A percentile compares a stretch with the other conserved stretches of the same genome.
phyloP scores from a whole-genome alignment of 2,888 invertebrate genomes.

The Folsomia candida region DNA sequence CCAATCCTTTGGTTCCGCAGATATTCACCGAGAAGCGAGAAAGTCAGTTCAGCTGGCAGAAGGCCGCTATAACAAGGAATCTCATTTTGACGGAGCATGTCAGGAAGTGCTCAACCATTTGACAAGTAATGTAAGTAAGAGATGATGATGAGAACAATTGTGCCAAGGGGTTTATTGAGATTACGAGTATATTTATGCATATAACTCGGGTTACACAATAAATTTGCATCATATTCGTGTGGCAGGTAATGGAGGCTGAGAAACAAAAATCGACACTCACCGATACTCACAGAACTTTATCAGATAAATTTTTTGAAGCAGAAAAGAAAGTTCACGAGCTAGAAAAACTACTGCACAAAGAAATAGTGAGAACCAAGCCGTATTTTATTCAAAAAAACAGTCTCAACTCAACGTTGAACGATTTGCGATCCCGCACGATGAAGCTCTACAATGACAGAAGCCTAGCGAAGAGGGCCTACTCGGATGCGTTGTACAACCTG shows the following conservation, averaged over 20 bases:
- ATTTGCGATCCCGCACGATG: conserved; percentile 80
- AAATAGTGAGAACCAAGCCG: conserved; percentile 79
- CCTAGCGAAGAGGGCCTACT: conserved; percentile 76
- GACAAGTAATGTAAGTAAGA: conserved; percentile 71
- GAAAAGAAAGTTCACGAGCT: conserved; percentile 76
- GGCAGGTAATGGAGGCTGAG: conserved; percentile 87
- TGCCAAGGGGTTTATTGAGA: too few relatives aligned
- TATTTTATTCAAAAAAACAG: conserved; percentile 88
- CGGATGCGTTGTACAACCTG: conserved; percentile 75
- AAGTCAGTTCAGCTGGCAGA: conserved; percentile 90
- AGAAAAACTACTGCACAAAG: conserved; percentile 77
- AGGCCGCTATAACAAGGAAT: conserved; percentile 63
- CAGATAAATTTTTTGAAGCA: conserved; percentile 74
- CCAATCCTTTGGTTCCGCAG: conserved; percentile 52
- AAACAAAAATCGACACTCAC: conserved; percentile 84
- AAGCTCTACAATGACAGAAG: conserved; percentile 75
- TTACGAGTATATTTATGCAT: too few relatives aligned
- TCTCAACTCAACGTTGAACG: conserved; percentile 79
- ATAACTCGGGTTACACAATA: too few relatives aligned
- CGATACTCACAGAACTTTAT: conserved; percentile 73
- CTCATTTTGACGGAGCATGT: conserved; percentile 93
- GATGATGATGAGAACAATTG: background rate
- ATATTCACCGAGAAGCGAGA: conserved; percentile 87
- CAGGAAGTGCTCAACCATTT: conserved; percentile 96
- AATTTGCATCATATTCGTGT: too few relatives aligned